Evolutionary conservation across 2,888 invertebrate genomes (phyloP).

Genomic region (Tupiocoris notatus): DNA sequence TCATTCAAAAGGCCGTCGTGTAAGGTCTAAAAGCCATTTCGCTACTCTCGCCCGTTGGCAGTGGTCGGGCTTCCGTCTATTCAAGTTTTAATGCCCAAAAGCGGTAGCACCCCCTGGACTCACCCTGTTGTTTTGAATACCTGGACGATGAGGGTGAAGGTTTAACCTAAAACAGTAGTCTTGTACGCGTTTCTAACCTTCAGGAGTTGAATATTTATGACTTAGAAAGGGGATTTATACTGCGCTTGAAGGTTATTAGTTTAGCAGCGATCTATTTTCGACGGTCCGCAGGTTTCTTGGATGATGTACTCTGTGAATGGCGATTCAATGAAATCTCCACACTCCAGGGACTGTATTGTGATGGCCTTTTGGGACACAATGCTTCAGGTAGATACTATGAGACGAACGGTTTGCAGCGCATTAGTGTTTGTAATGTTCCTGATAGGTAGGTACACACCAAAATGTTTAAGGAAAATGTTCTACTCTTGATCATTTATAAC

Average conservation of each 20-base stretch:
- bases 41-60: not conserved
- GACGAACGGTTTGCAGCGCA: too few relatives aligned
- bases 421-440: too few relatives aligned
- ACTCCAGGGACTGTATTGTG: too few relatives aligned
- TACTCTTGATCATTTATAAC: too few relatives aligned
- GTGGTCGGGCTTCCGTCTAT: not conserved
- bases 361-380: too few relatives aligned
- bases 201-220: constrained; percentile 25
- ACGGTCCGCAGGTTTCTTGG: too few relatives aligned
- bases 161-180: constrained; percentile 22
- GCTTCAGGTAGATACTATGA: too few relatives aligned
- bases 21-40: not conserved
- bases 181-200: constrained; percentile 17
- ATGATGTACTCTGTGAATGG: too few relatives aligned
- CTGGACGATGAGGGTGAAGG: not conserved
- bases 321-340: too few relatives aligned
- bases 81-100: not conserved
- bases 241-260: not conserved
- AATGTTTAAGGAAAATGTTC: too few relatives aligned
- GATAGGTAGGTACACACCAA: too few relatives aligned
- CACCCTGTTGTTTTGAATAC: constrained; percentile 19
- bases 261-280: too few relatives aligned
- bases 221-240: not conserved
- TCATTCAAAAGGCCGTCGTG: not conserved
- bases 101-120: not conserved